These are phyloP conservation scores for Ambastaia sidthimunki DNA, from an alignment of 2,797 vertebrate genomes.

Conservation along the genomic window DNA sequence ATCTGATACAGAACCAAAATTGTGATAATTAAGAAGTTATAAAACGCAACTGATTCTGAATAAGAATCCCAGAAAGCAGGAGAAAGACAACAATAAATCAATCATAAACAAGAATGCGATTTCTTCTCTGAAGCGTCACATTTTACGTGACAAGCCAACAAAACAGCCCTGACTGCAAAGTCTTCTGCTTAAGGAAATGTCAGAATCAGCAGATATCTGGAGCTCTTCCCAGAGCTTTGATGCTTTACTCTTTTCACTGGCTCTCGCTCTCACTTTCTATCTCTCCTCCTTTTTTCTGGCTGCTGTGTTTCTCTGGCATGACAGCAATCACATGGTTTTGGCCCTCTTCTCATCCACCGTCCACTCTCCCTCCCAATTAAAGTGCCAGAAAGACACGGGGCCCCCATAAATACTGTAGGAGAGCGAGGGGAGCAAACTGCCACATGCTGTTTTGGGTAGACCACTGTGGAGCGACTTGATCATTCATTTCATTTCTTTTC, in stretches of 20 bases:
- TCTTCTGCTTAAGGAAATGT: slow-evolving; percentile 63
- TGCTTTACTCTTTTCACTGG: slow-evolving; percentile 56
- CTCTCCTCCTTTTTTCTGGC: slow-evolving; percentile 44
- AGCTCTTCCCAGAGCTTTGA: slow-evolving; percentile 69
- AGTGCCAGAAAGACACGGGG: slow-evolving; percentile 71
- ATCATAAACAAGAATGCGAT: slow-evolving; percentile 59
- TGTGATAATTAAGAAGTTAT: slow-evolving; percentile 39
- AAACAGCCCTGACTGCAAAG: slow-evolving; percentile 67
- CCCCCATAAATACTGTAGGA: slow-evolving; percentile 69
- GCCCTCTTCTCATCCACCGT: slow-evolving; percentile 61
- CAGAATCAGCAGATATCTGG: slow-evolving; percentile 55
- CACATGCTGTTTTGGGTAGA: slow-evolving; percentile 53
- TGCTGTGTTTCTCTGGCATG: slow-evolving; percentile 64
- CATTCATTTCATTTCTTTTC: slow-evolving; percentile 63
- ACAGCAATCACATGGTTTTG: slow-evolving; percentile 68
- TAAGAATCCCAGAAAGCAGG: slow-evolving; percentile 45
- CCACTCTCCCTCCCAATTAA: slow-evolving; percentile 74
- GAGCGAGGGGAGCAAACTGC: slow-evolving; percentile 41
- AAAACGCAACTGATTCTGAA: too few relatives aligned
- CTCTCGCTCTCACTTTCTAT: slow-evolving; percentile 9
- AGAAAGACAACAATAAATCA: slow-evolving; percentile 69
- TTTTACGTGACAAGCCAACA: slow-evolving; percentile 72
- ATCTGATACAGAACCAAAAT: background rate
- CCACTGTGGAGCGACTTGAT: slow-evolving; percentile 55
- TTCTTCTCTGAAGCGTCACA: slow-evolving; percentile 58